Evolutionary conservation across 2,888 invertebrate species (phyloP).

Genomic region (Microctonus hyperodae): DNA sequence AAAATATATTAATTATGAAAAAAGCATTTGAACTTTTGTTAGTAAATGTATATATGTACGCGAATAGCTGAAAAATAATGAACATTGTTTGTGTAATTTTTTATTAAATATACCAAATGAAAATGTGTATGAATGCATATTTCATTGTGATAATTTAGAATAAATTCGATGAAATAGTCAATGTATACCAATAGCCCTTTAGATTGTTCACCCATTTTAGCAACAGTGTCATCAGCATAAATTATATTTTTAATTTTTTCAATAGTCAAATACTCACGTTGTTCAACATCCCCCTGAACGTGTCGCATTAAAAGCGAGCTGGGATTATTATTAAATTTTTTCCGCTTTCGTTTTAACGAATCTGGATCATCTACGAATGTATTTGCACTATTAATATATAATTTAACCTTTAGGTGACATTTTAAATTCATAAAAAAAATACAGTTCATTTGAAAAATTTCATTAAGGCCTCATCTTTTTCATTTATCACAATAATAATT

Average conservation of each 20-base stretch:
- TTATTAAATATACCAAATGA: conserved; percentile 39
- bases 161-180: background rate
- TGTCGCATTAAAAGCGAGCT: conserved; percentile 65
- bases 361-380: conserved; percentile 70
- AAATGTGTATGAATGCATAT: background rate
- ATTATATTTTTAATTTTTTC: background rate
- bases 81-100: conserved; percentile 30
- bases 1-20: background rate
- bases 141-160: background rate
- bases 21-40: background rate
- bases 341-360: conserved; percentile 69
- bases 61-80: conserved; percentile 8
- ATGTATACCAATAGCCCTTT: background rate
- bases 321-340: conserved; percentile 66
- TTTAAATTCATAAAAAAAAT: background rate
- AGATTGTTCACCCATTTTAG: background rate
- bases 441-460: background rate
- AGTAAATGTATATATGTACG: conserved; percentile 3
- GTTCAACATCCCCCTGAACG: conserved; percentile 63
- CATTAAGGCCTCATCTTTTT: background rate
- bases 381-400: conserved; percentile 41
- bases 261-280: conserved; percentile 64
- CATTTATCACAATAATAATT: background rate
- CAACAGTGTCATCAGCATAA: background rate
- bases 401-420: background rate